These are phyloP conservation scores for Falcunculus frontatus DNA, from an alignment of 2,113 vertebrate genomes.

Conservation along the genomic window DNA sequence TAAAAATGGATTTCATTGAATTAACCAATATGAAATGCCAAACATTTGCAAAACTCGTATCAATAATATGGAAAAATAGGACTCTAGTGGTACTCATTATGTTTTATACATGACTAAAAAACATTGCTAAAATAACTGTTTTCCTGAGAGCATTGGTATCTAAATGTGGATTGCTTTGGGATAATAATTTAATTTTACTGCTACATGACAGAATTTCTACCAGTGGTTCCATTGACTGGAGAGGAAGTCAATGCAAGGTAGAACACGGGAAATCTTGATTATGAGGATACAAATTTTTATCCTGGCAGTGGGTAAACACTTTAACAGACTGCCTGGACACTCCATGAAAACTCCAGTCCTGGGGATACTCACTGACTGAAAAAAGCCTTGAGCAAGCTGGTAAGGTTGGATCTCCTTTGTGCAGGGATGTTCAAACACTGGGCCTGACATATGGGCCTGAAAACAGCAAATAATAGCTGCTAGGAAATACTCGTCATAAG, in stretches of 20 bases:
- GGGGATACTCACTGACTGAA: not conserved
- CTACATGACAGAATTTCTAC: not conserved
- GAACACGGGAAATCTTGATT: not conserved
- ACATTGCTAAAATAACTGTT: not conserved
- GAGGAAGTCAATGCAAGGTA: not conserved
- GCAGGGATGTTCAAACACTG: not conserved
- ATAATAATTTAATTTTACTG: not conserved
- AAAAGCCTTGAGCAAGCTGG: not conserved
- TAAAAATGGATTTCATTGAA: not conserved
- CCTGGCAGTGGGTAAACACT: not conserved
- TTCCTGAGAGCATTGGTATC: not conserved
- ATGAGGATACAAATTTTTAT: not conserved
- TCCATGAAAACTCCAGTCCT: not conserved
- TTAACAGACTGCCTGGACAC: not conserved
- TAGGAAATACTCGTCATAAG: not conserved
- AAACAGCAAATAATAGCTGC: not conserved
- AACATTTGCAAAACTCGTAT: not conserved
- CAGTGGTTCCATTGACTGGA: not conserved
- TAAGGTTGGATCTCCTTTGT: not conserved
- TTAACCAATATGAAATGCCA: not conserved
- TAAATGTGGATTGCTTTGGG: not conserved
- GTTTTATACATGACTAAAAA: not conserved
- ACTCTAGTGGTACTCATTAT: not conserved
- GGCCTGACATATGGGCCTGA: not conserved
- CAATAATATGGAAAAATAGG: not conserved